These are phyloP conservation scores for Dipodomys ordii DNA, from an alignment of 2,113 vertebrate genomes.

Conservation along the genomic window DNA sequence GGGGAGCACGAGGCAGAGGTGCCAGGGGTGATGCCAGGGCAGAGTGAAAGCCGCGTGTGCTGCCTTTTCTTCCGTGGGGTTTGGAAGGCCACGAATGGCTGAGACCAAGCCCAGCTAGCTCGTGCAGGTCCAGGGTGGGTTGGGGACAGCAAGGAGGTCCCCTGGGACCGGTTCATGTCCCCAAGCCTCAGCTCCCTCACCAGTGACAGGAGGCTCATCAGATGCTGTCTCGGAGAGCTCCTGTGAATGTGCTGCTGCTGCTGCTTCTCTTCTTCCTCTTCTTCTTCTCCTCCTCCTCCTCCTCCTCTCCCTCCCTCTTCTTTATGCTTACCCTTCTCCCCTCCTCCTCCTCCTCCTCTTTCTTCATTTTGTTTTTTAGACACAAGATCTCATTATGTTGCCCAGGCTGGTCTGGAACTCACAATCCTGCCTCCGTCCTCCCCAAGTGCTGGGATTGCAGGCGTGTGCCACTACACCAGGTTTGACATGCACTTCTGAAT, in stretches of 20 bases:
- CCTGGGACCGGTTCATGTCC: neutral
- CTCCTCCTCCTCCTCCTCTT: too few relatives aligned
- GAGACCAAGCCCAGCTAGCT: neutral
- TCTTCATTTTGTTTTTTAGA: too few relatives aligned
- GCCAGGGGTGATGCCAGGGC: too few relatives aligned
- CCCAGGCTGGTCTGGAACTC: too few relatives aligned
- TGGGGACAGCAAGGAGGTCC: neutral
- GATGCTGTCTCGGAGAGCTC: rapidly evolving
- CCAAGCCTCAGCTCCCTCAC: neutral
- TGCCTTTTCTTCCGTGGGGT: neutral
- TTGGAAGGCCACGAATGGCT: neutral
- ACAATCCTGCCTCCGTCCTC: too few relatives aligned
- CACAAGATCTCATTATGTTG: too few relatives aligned
- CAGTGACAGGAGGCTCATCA: neutral
- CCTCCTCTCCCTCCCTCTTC: too few relatives aligned
- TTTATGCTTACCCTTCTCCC: too few relatives aligned
- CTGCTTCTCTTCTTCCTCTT: too few relatives aligned
- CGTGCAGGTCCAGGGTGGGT: rapidly evolving
- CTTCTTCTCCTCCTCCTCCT: too few relatives aligned
- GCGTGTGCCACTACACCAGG: neutral
- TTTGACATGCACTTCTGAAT: neutral
- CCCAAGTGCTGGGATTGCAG: neutral
- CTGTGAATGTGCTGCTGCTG: neutral
- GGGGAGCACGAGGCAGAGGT: too few relatives aligned
- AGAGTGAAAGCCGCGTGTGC: neutral